A percentile compares a stretch with the other conserved stretches of the same genome.
Conservation (phyloP, 2,113 vertebrate genomes). For the Spermophilus dauricus region DNA sequence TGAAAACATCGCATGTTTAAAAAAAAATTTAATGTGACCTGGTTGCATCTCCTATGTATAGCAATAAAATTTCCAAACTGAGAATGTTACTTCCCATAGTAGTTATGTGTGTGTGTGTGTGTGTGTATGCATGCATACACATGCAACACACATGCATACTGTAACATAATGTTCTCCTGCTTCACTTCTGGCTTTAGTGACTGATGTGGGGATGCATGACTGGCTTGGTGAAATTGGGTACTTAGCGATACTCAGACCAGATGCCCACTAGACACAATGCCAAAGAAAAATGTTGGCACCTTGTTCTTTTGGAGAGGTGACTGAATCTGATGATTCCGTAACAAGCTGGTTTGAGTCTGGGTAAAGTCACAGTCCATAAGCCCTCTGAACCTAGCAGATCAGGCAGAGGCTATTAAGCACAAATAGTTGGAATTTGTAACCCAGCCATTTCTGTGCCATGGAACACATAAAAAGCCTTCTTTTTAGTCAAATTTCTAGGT, state of each 20-base stretch:
- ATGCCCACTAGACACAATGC: slow-evolving; percentile 86
- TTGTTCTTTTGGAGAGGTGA: slow-evolving; percentile 80
- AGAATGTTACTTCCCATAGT: slow-evolving; percentile 68
- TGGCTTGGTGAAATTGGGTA: slow-evolving; percentile 85
- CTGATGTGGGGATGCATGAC: slow-evolving; percentile 83
- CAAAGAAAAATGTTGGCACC: slow-evolving; percentile 83
- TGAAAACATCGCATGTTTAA: background rate
- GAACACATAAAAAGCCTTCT: background rate
- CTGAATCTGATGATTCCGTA: slow-evolving; percentile 68
- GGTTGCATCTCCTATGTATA: slow-evolving; percentile 49
- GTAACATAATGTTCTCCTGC: background rate
- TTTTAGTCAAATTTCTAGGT: background rate
- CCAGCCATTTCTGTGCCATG: background rate
- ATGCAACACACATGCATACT: background rate
- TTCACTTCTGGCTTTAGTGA: slow-evolving; percentile 81
- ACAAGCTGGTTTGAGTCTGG: slow-evolving; percentile 81
- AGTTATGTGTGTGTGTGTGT: background rate
- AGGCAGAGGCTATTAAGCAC: background rate
- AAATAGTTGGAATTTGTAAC: background rate
- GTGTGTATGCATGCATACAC: background rate
- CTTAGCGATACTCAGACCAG: slow-evolving; percentile 88
- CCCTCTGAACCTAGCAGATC: slow-evolving; percentile 24
- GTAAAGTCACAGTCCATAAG: slow-evolving; percentile 23
- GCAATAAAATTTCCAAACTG: slow-evolving; percentile 68
- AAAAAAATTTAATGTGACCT: background rate